phyloP scores from a whole-genome alignment of 2,888 invertebrate genomes.

The Cyclophora punctaria region DNA sequence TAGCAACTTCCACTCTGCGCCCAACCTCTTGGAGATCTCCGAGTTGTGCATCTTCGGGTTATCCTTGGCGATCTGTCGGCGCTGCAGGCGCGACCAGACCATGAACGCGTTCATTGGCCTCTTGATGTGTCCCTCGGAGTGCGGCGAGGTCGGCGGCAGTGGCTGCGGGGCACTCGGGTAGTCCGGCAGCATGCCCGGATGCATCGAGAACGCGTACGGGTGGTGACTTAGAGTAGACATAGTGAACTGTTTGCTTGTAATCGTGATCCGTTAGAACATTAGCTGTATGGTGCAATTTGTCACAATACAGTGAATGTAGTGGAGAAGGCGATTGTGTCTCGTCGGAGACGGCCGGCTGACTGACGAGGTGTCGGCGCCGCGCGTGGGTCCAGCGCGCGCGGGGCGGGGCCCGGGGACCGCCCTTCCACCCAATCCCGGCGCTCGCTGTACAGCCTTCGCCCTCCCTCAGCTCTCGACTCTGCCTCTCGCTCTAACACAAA shows the following conservation, averaged over 20 bases:
- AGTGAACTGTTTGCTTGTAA: constrained; percentile 26
- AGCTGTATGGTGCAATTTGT: constrained; percentile 49
- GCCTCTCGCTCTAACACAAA: constrained; percentile 36
- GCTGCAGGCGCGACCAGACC: constrained; percentile 95
- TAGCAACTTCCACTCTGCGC: constrained; percentile 94
- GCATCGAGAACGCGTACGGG: constrained; percentile 72
- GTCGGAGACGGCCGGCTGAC: constrained; percentile 66
- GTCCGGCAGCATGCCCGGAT: constrained; percentile 66
- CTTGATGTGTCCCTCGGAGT: constrained; percentile 88
- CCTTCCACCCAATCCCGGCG: constrained; percentile 44
- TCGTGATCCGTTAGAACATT: constrained; percentile 48
- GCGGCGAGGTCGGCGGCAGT: constrained; percentile 62
- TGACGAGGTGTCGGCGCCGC: constrained; percentile 45
- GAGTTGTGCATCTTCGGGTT: constrained; percentile 96
- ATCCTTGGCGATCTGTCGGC: constrained; percentile 93
- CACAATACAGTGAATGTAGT: constrained; percentile 57
- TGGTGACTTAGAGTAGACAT: constrained; percentile 73
- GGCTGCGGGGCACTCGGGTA: constrained; percentile 61
- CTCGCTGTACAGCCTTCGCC: constrained; percentile 52
- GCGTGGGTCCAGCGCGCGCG: constrained; percentile 47
- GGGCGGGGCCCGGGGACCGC: constrained; percentile 58
- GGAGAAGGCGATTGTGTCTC: constrained; percentile 58
- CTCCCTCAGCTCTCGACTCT: constrained; percentile 36
- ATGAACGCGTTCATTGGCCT: constrained; percentile 99
- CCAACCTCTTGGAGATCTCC: constrained; percentile 92